These are phyloP conservation scores for Nomada ruficornis DNA, from an alignment of 2,888 invertebrate genomes.

Conservation along the genomic window DNA sequence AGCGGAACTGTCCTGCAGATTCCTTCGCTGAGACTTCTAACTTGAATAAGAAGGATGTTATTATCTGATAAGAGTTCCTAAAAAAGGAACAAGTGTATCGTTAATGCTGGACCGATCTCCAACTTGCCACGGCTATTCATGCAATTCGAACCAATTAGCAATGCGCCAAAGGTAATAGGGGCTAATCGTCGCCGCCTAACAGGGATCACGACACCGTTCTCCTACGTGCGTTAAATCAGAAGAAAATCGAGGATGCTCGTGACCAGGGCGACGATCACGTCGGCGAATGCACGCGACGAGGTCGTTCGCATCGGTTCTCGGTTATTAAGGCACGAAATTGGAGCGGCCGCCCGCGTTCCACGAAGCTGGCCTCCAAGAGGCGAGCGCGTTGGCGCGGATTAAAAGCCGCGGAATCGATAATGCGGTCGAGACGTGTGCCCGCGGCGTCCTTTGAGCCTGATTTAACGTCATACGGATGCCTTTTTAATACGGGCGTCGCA, in stretches of 20 bases:
- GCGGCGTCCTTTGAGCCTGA: slow-evolving; percentile 50
- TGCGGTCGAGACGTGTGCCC: neutral
- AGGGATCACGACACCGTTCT: slow-evolving; percentile 45
- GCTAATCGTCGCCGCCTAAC: slow-evolving; percentile 25
- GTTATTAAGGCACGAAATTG: slow-evolving; percentile 45
- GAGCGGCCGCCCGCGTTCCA: slow-evolving; percentile 12
- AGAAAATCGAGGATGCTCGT: slow-evolving; percentile 18
- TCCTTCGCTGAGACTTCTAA: too few species aligned
- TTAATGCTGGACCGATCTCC: too few species aligned
- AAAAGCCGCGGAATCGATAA: slow-evolving; percentile 52
- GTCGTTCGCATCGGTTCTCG: slow-evolving; percentile 23
- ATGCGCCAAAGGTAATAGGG: neutral
- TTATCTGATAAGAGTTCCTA: too few species aligned
- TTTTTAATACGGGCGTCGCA: slow-evolving; percentile 42
- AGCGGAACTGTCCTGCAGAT: too few species aligned
- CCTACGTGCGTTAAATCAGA: slow-evolving; percentile 34
- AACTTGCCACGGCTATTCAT: too few species aligned
- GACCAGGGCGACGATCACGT: slow-evolving; percentile 25
- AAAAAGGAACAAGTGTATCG: too few species aligned
- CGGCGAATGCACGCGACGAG: slow-evolving; percentile 4
- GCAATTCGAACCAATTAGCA: neutral
- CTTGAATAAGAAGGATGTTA: too few species aligned
- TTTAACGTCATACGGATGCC: slow-evolving; percentile 33
- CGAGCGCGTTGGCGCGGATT: slow-evolving; percentile 24
- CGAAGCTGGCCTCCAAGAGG: neutral